Evolutionary conservation across 35 echinoderm and acorn worm species (phyloP).

Genomic region (Heliocidaris erythrogramma): DNA sequence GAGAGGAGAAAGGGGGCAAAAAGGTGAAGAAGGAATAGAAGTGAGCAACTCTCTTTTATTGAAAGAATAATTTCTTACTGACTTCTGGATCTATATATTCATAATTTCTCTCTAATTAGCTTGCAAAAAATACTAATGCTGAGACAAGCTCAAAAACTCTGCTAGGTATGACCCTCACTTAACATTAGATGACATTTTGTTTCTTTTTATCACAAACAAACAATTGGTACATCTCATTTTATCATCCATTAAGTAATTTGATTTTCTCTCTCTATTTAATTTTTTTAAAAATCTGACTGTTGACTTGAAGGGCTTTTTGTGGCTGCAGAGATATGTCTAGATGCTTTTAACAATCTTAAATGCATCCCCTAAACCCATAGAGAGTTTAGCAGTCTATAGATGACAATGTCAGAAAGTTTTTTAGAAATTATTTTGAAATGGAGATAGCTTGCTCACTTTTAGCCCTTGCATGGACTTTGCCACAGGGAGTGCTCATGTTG

Average conservation of each 20-base stretch:
- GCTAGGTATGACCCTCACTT: not conserved
- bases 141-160: not conserved
- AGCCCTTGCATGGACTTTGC: conserved; percentile 37
- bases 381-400: not conserved
- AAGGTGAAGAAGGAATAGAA: conserved; percentile 40
- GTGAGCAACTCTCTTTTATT: conserved; percentile 44
- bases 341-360: not conserved
- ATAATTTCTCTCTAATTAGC: conserved; percentile 33
- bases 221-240: not conserved
- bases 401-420: not conserved
- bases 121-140: conserved; percentile 37
- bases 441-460: conserved; percentile 37
- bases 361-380: not conserved
- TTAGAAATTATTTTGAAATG: conserved; percentile 23
- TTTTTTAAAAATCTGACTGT: not conserved
- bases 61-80: conserved; percentile 25
- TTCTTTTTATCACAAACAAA: not conserved
- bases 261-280: not conserved
- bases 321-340: not conserved
- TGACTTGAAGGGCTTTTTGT: not conserved
- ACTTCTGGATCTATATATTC: conserved; percentile 4
- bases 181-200: not conserved
- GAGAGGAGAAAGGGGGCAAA: conserved; percentile 38
- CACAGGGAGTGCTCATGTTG: not conserved
- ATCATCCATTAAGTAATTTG: not conserved